Percentiles rank a stretch among this genome's conserved stretches.
phyloP scores from a whole-genome alignment of 1,140 invertebrate species.

The Pachyrhynchus sulphureomaculatus region DNA sequence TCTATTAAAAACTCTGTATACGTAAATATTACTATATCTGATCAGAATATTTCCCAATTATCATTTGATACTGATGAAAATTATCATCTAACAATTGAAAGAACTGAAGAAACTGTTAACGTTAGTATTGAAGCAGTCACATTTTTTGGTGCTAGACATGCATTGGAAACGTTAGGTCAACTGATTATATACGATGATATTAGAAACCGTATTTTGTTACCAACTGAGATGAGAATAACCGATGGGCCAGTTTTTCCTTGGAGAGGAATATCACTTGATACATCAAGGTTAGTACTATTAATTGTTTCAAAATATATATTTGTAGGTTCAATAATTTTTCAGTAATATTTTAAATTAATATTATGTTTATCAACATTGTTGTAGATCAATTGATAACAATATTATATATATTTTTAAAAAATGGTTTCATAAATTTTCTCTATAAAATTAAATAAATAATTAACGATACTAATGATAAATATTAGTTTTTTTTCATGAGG shows the following conservation, averaged over 20 bases:
- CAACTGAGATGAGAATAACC: slow-evolving; percentile 52
- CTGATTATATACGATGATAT: slow-evolving; percentile 68
- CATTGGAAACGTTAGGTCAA: slow-evolving; percentile 74
- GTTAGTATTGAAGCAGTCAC: slow-evolving; percentile 65
- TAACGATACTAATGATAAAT: too few species aligned
- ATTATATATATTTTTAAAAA: too few species aligned
- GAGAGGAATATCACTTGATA: slow-evolving; percentile 75
- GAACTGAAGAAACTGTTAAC: slow-evolving; percentile 54
- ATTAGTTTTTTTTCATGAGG: too few species aligned
- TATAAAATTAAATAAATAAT: too few species aligned
- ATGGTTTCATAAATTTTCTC: too few species aligned
- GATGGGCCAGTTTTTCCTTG: slow-evolving; percentile 62
- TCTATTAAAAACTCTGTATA: background rate
- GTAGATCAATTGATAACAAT: too few species aligned
- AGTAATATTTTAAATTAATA: too few species aligned
- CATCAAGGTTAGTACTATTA: slow-evolving; percentile 56
- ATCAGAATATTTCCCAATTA: background rate
- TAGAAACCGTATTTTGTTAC: slow-evolving; percentile 58
- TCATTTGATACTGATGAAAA: slow-evolving; percentile 63
- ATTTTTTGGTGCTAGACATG: slow-evolving; percentile 76
- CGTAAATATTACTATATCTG: slow-evolving; percentile 4
- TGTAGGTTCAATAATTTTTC: too few species aligned
- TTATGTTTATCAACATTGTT: too few species aligned
- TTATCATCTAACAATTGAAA: slow-evolving; percentile 62
- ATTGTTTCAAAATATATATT: too few species aligned